A percentile compares a stretch with the other conserved stretches of the same genome.
Evolutionary conservation across 2,888 invertebrate species (phyloP).

Genomic region (Lasioglossum malachurum): DNA sequence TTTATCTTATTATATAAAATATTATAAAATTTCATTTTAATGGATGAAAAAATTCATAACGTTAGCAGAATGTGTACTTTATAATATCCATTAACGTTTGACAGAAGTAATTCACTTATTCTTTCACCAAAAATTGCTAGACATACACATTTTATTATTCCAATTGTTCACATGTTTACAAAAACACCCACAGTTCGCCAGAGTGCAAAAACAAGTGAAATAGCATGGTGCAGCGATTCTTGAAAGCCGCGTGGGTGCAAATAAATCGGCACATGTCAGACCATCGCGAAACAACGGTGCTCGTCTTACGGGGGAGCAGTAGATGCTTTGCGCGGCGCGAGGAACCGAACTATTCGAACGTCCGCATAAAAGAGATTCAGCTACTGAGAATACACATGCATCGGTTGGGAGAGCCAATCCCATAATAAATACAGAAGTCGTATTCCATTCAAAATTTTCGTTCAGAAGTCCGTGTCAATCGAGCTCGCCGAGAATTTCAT

Average conservation of each 20-base stretch:
- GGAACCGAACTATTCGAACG: background rate
- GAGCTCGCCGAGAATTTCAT: constrained; percentile 3
- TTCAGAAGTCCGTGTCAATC: background rate
- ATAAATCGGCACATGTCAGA: background rate
- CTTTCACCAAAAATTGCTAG: background rate
- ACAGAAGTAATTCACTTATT: background rate
- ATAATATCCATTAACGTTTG: background rate
- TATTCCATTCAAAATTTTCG: constrained; percentile 33
- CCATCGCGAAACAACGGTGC: background rate
- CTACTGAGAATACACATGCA: background rate
- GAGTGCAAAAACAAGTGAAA: background rate
- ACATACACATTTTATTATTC: too few species aligned
- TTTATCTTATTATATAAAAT: too few species aligned
- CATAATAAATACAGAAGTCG: constrained; percentile 17
- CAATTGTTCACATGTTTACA: too few species aligned
- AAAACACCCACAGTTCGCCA: background rate
- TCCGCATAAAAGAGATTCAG: background rate
- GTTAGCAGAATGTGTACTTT: too few species aligned
- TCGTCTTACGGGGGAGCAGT: background rate
- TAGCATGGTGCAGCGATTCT: background rate
- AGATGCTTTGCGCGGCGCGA: background rate
- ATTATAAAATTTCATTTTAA: too few species aligned
- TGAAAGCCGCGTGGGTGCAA: background rate
- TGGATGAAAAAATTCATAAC: background rate
- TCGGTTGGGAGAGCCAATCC: background rate